Evolutionary conservation across 2,888 invertebrate genomes (phyloP).

Genomic region (Cyclophora punctaria): DNA sequence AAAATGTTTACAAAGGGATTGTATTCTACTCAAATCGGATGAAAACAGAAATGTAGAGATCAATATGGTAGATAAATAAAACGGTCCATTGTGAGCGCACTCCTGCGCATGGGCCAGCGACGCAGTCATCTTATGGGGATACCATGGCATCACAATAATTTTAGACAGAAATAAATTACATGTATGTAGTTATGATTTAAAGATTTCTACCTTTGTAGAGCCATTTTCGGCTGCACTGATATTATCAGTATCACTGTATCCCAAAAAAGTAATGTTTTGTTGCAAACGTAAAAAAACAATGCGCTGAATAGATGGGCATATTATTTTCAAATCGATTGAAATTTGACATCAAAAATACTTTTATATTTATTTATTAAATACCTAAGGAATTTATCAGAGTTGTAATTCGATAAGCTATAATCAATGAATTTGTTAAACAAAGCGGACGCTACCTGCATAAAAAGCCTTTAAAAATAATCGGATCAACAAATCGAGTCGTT

Average conservation of each 20-base stretch:
- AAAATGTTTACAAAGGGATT: conserved; percentile 59
- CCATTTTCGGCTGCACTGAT: no score
- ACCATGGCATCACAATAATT: no score
- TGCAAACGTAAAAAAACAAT: no score
- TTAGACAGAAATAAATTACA: no score
- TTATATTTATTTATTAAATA: background rate
- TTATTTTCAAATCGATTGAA: no score
- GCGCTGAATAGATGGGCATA: no score
- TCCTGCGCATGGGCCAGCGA: conserved; percentile 22
- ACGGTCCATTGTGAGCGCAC: conserved; percentile 49
- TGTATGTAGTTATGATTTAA: no score
- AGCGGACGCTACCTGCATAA: conserved; percentile 44
- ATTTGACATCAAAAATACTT: conserved; percentile 9
- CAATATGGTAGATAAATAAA: conserved; percentile 62
- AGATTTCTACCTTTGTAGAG: no score
- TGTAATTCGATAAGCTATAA: conserved; percentile 36
- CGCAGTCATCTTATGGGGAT: no score
- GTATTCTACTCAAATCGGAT: conserved; percentile 44
- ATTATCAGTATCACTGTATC: no score
- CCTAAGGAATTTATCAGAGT: conserved; percentile 13
- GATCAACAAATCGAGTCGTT: conserved; percentile 61
- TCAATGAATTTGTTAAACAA: conserved; percentile 59
- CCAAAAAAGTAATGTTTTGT: no score
- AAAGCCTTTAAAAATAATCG: conserved; percentile 50
- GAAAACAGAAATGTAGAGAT: conserved; percentile 50